These are phyloP conservation scores for Galerucella nymphaeae DNA, from an alignment of 2,888 invertebrate species.

Conservation along the genomic window DNA sequence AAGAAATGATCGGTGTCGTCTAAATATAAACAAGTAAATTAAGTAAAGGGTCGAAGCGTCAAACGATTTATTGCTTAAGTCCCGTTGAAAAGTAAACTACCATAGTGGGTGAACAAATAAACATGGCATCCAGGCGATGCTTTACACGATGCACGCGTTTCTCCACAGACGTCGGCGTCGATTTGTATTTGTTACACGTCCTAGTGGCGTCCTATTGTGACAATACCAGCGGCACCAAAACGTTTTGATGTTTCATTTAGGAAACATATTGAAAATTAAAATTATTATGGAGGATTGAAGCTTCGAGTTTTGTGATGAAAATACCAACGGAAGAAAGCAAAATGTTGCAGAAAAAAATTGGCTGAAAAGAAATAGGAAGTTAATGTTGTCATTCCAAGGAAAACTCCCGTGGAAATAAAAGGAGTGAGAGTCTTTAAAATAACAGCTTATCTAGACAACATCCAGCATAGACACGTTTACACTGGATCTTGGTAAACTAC, in stretches of 20 bases:
- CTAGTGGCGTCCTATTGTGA: conserved; percentile 51
- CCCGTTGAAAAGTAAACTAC: conserved; percentile 59
- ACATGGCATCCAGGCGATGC: conserved; percentile 54
- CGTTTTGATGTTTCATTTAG: not conserved
- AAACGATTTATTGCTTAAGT: conserved; percentile 59
- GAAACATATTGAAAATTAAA: not conserved
- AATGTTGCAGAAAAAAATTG: no score
- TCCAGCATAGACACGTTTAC: no score
- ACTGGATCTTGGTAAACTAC: no score
- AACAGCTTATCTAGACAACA: no score
- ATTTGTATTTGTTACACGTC: conserved; percentile 52
- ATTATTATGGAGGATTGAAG: no score
- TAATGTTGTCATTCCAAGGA: no score
- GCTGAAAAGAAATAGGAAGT: no score
- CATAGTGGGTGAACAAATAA: conserved; percentile 57
- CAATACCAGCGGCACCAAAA: conserved; percentile 47
- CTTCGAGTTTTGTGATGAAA: no score
- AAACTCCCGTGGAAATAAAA: no score
- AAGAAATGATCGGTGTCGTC: conserved; percentile 29
- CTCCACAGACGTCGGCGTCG: conserved; percentile 46
- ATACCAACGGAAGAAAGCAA: no score
- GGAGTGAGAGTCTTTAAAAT: no score
- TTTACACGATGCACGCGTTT: conserved; percentile 51
- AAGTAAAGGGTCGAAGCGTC: conserved; percentile 44
- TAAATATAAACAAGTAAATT: conserved; percentile 39